Evolutionary conservation across 2,797 vertebrate genomes (phyloP).

Genomic region (Carduelis carduelis): DNA sequence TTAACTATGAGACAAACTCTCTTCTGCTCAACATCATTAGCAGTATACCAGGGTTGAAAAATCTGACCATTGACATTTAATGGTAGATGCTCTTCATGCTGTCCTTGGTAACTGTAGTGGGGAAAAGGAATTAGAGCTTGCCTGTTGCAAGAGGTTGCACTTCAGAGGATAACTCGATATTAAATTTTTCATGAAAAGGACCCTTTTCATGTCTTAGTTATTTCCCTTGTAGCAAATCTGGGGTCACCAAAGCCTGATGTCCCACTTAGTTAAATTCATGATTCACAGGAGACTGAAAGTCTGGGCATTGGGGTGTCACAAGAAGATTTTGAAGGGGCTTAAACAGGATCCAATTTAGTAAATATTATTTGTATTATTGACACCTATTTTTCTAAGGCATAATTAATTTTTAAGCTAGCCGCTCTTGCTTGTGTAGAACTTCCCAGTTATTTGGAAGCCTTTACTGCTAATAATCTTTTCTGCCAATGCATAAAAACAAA

Average conservation of each 20-base stretch:
- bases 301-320: neutral
- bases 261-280: neutral
- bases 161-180: neutral
- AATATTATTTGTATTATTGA: neutral
- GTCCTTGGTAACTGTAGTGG: neutral
- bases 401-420: neutral
- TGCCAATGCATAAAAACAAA: neutral
- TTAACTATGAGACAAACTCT: neutral
- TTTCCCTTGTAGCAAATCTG: neutral
- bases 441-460: neutral
- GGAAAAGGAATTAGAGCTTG: neutral
- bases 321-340: neutral
- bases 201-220: neutral
- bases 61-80: neutral
- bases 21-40: neutral
- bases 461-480: neutral
- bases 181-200: neutral
- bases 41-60: neutral
- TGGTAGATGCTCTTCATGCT: neutral
- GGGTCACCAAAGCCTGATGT: neutral
- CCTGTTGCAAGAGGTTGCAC: neutral
- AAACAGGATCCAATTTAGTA: neutral
- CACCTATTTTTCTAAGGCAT: neutral
- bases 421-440: neutral
- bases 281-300: neutral